These are phyloP conservation scores for Sternotherus odoratus DNA, from an alignment of 2,797 vertebrate species.

Conservation along the genomic window DNA sequence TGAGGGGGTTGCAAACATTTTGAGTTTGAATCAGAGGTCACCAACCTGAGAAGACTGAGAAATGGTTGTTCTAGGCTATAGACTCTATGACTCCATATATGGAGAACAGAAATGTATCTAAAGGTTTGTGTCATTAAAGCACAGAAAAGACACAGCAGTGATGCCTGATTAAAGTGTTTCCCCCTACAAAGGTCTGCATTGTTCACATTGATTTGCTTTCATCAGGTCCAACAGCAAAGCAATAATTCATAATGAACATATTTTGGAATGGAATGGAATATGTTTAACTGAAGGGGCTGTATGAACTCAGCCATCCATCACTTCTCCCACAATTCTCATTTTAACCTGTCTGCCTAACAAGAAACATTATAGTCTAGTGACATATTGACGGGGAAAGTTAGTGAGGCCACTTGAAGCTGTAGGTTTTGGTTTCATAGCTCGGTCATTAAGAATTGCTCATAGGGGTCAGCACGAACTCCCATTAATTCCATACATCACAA, in stretches of 20 bases:
- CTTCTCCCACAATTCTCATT: slow-evolving; percentile 55
- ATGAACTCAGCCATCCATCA: slow-evolving; percentile 60
- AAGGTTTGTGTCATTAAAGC: slow-evolving; percentile 13
- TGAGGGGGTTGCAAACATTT: slow-evolving; percentile 34
- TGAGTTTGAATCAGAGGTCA: slow-evolving; percentile 57
- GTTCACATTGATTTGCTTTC: slow-evolving; percentile 55
- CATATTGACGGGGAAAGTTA: slow-evolving; percentile 4
- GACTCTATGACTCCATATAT: slow-evolving; percentile 51
- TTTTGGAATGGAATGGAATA: slow-evolving; percentile 63
- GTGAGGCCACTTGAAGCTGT: background rate
- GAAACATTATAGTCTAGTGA: slow-evolving; percentile 44
- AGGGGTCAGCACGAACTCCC: background rate
- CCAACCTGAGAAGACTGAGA: background rate
- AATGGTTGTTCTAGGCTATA: slow-evolving; percentile 34
- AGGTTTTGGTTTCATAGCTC: background rate
- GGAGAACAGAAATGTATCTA: background rate
- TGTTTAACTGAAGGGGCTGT: slow-evolving; percentile 47
- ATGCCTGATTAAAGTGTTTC: slow-evolving; percentile 37
- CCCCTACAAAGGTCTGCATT: background rate
- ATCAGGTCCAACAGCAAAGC: slow-evolving; percentile 54
- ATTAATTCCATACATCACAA: background rate
- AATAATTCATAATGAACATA: slow-evolving; percentile 72
- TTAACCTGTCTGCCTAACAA: slow-evolving; percentile 62
- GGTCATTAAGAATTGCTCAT: background rate
- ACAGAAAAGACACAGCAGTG: background rate